Evolutionary conservation across 2,113 vertebrate species (phyloP).

Genomic region (Falco punctatus): DNA sequence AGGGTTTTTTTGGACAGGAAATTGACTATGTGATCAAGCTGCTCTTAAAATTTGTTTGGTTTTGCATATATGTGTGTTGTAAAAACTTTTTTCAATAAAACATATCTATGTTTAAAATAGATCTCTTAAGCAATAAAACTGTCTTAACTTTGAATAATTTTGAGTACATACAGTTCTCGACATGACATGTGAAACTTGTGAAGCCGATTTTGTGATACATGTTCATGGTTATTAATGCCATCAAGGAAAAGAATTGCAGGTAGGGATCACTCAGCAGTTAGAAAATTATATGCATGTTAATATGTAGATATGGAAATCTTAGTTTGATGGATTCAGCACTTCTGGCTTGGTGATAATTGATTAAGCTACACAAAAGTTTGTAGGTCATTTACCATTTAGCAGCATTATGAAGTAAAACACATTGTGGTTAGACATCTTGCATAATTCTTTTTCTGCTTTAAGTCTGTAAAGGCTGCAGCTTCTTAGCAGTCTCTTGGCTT

Average conservation of each 20-base stretch:
- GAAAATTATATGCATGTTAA: background rate
- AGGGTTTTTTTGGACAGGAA: background rate
- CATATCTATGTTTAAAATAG: background rate
- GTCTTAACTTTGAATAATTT: background rate
- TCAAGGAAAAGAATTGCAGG: background rate
- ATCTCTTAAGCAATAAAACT: background rate
- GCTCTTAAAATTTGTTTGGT: background rate
- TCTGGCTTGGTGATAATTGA: background rate
- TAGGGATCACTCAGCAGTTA: conserved; percentile 1
- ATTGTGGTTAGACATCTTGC: background rate
- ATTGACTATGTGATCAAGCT: background rate
- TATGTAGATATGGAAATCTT: conserved; percentile 31
- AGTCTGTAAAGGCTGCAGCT: background rate
- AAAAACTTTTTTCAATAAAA: background rate
- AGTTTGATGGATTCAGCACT: conserved; percentile 22
- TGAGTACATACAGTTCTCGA: background rate
- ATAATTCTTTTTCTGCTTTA: background rate
- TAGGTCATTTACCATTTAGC: conserved; percentile 27
- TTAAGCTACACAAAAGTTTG: background rate
- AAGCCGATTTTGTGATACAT: background rate
- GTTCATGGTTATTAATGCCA: background rate
- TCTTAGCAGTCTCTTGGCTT: background rate
- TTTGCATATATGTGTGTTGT: background rate
- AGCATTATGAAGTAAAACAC: background rate
- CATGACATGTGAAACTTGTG: background rate